A percentile compares a stretch with the other conserved stretches of the same genome.
phyloP scores from a whole-genome alignment of 1,140 invertebrate species.

The Gerris buenoi region DNA sequence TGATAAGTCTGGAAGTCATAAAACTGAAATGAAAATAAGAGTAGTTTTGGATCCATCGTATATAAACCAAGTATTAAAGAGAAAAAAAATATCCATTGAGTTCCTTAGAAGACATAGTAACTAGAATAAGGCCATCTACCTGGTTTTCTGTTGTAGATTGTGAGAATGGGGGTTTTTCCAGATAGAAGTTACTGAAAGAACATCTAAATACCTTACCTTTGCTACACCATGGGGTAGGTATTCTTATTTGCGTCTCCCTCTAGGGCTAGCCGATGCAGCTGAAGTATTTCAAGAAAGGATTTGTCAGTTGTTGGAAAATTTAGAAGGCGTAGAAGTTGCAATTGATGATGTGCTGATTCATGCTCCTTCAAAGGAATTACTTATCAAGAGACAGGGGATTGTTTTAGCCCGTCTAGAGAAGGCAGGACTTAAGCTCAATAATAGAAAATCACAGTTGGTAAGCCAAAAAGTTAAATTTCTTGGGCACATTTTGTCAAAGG shows the following conservation, averaged over 20 bases:
- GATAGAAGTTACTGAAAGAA: too few species aligned
- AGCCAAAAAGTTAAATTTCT: constrained; percentile 31
- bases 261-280: constrained; percentile 20
- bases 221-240: constrained; percentile 26
- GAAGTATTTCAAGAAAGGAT: background rate
- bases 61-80: too few species aligned
- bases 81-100: too few species aligned
- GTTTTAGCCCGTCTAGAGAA: constrained; percentile 25
- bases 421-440: constrained; percentile 29
- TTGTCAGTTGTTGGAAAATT: constrained; percentile 12
- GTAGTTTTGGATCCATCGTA: too few species aligned
- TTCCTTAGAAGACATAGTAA: too few species aligned
- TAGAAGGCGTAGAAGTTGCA: constrained; percentile 21
- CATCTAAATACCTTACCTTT: too few species aligned
- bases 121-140: too few species aligned
- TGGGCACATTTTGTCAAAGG: constrained; percentile 23
- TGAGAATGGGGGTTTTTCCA: too few species aligned
- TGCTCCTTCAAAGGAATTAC: constrained; percentile 17
- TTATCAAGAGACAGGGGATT: constrained; percentile 19
- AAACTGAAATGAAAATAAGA: too few species aligned
- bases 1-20: too few species aligned
- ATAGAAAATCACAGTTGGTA: constrained; percentile 11
- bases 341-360: constrained; percentile 28
- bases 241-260: constrained; percentile 25
- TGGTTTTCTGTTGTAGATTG: too few species aligned